Base-by-base conservation (phyloP, 2,888 invertebrate species). In the Mythimna pallens region DNA sequence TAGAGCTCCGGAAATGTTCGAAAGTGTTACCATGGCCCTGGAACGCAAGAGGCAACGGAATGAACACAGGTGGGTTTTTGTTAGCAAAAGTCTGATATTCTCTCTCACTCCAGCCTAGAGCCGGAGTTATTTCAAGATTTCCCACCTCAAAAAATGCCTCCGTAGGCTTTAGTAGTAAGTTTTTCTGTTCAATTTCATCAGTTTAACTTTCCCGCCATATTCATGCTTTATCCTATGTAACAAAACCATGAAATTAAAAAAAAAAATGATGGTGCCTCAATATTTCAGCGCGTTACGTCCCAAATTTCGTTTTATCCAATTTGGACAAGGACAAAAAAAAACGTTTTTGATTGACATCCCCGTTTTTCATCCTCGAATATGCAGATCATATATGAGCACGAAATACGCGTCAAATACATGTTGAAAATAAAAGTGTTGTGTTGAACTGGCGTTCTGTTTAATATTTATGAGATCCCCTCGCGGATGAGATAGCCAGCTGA, bases 391-490 rank as follows among this genome's bases (percentile, higher is more conserved):
- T 78, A 79, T 83, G 72, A 78, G 86, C 89, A 87, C 86, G 40
- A 72, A 82, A 90, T 86, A 89, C 71, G 64, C 66, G 70, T 74
- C 82, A 82, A 81, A 81, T 79, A 75, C 61, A 82, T 12, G 67
- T 90, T 85, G 80, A 78, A 89, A 91, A 92, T 90, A 91, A 92
- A 90, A 90, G 84, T 84, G 87, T 85, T 69, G 83, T 69, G 86
- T 82, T 86, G 85, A 87, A 89, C 89, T 86, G 88, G 84, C 87
- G 88, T 89, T 79, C 88, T 89, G 88, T 90, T 92, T 89, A 91
- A 92, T 92, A 92, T 92, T 92, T 92, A 92, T 92, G 92, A 92
- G 88, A 74, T 83, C 82, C 77, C 83, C 78, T 76, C 73, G 82
- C 80, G 86, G 76, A 82, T 86, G 88, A 89, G 91, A 92, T 91